Conservation (phyloP, 2,113 vertebrate genomes). For the Dromiciops gliroides region DNA sequence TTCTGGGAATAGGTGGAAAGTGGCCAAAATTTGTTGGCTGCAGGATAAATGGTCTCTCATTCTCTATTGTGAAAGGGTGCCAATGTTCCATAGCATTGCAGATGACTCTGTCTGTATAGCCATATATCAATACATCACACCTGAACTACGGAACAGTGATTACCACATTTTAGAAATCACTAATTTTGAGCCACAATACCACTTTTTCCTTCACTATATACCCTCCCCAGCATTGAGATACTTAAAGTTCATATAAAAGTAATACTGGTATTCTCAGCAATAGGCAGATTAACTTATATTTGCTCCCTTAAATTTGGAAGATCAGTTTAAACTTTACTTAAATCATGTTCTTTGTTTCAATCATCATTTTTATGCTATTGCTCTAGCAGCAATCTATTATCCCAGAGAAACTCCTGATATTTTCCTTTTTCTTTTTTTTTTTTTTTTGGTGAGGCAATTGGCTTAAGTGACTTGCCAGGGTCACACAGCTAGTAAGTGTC, state of each 20-base stretch:
- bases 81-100: background rate
- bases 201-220: background rate
- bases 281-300: too few relatives aligned
- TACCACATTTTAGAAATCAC: background rate
- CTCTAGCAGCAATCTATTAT: too few relatives aligned
- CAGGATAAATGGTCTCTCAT: conserved; percentile 43
- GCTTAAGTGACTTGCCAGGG: too few relatives aligned
- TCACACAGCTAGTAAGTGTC: too few relatives aligned
- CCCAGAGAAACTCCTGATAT: too few relatives aligned
- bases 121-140: conserved; percentile 9
- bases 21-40: conserved; percentile 29
- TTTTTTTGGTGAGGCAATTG: too few relatives aligned
- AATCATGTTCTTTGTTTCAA: too few relatives aligned
- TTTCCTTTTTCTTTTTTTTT: too few relatives aligned
- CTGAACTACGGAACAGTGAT: conserved; percentile 5
- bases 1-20: conserved; percentile 47
- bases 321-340: too few relatives aligned
- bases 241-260: background rate
- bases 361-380: too few relatives aligned
- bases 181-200: background rate
- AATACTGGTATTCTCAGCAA: background rate
- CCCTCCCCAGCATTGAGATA: background rate
- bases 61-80: background rate
- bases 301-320: too few relatives aligned
- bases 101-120: conserved; percentile 13